A percentile compares a stretch with the other conserved stretches of the same genome.
phyloP scores from a whole-genome alignment of 1,140 invertebrate genomes.

The Oscheius sp. region DNA sequence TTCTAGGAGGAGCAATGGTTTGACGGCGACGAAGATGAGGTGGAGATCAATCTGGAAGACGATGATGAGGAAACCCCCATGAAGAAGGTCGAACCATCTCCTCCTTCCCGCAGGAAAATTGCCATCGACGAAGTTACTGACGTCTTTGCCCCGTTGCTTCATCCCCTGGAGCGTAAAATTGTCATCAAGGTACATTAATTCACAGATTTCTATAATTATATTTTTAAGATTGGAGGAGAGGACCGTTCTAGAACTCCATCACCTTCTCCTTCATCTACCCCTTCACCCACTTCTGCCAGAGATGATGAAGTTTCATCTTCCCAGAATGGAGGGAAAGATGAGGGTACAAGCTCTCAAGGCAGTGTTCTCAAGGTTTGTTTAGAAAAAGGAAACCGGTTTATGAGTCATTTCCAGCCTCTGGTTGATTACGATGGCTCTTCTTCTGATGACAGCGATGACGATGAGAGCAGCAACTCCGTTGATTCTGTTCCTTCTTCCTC shows the following conservation, averaged over 20 bases:
- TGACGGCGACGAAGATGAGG: conserved; percentile 28
- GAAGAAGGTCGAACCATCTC: conserved; percentile 4
- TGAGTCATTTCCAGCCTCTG: conserved; percentile 15
- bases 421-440: conserved; percentile 32
- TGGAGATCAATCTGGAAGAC: not conserved
- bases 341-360: not conserved
- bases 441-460: conserved; percentile 20
- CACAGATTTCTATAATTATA: conserved; percentile 3
- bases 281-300: not conserved
- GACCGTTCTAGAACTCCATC: conserved; percentile 2
- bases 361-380: not conserved
- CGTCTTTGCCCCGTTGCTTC: conserved; percentile 9
- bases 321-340: not conserved
- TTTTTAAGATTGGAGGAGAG: conserved; percentile 14
- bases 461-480: conserved; percentile 9
- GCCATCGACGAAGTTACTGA: conserved; percentile 18
- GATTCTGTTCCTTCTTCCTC: conserved; percentile 33
- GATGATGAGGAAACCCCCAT: not conserved
- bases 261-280: not conserved
- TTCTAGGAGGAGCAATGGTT: conserved; percentile 38
- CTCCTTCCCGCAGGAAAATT: conserved; percentile 11
- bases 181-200: conserved; percentile 17
- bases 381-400: not conserved
- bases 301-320: conserved; percentile 15
- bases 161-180: conserved; percentile 10